These are phyloP conservation scores for Valencia hispanica DNA, from an alignment of 2,797 vertebrate genomes.

Conservation along the genomic window DNA sequence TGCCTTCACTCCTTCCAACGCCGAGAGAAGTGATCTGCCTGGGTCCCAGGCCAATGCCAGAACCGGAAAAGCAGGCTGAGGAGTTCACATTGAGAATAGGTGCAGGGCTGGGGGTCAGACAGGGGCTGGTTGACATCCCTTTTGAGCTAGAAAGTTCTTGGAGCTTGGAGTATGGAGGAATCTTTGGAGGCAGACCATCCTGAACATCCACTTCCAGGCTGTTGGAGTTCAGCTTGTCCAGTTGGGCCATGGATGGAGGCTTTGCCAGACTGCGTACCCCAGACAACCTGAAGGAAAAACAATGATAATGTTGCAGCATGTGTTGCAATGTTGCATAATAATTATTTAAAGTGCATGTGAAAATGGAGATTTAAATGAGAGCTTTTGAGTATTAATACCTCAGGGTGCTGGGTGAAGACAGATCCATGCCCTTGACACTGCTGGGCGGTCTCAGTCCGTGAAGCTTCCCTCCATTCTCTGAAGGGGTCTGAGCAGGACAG, in stretches of 20 bases:
- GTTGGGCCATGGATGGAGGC: slow-evolving; percentile 86
- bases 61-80: slow-evolving; percentile 87
- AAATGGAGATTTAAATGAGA: not conserved
- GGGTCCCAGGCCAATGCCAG: slow-evolving; percentile 82
- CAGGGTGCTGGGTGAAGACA: slow-evolving; percentile 85
- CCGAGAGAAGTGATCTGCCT: slow-evolving; percentile 74
- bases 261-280: slow-evolving; percentile 89
- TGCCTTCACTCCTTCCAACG: slow-evolving; percentile 55
- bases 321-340: not conserved
- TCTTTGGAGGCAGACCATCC: slow-evolving; percentile 76
- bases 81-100: slow-evolving; percentile 94
- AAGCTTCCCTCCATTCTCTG: slow-evolving; percentile 85
- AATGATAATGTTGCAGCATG: slow-evolving; percentile 16
- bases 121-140: slow-evolving; percentile 62
- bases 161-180: slow-evolving; percentile 83
- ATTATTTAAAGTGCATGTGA: not conserved
- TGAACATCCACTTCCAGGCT: slow-evolving; percentile 82
- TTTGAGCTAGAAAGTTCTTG: slow-evolving; percentile 80
- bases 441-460: slow-evolving; percentile 81
- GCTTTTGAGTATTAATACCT: slow-evolving; percentile 76
- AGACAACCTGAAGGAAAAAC: slow-evolving; percentile 73
- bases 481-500: slow-evolving; percentile 76
- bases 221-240: slow-evolving; percentile 93
- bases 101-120: slow-evolving; percentile 92
- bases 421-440: slow-evolving; percentile 82